A percentile compares a stretch with the other conserved stretches of the same genome.
phyloP scores from a whole-genome alignment of 1,140 invertebrate genomes.

The Caenorhabditis latens region DNA sequence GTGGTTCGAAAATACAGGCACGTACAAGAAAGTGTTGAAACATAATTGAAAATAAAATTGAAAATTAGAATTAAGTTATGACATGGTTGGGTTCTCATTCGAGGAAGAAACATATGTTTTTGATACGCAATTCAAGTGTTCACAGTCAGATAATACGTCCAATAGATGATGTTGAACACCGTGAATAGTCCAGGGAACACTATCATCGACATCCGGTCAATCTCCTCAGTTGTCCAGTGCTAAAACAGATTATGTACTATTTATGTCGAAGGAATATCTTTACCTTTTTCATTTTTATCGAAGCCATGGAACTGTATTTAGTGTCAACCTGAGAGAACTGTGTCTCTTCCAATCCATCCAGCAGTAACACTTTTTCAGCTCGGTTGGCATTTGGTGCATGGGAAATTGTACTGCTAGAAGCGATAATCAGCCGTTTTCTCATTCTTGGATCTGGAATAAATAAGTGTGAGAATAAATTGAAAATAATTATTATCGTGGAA shows the following conservation, averaged over 20 bases:
- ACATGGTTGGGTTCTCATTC: constrained; percentile 24
- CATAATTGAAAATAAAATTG: neutral
- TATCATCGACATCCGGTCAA: constrained; percentile 69
- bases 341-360: constrained; percentile 64
- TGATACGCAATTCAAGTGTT: neutral
- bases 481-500: neutral
- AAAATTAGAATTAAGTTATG: neutral
- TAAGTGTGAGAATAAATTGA: neutral
- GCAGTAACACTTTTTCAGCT: constrained; percentile 57
- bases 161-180: constrained; percentile 72
- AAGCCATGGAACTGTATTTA: constrained; percentile 11
- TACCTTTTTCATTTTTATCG: constrained; percentile 46
- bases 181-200: constrained; percentile 70
- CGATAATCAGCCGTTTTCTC: constrained; percentile 65
- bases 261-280: neutral
- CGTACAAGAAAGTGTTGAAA: neutral
- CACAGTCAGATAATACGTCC: constrained; percentile 69
- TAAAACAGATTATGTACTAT: neutral
- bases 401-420: constrained; percentile 32
- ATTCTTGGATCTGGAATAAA: constrained; percentile 57
- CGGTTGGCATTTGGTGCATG: constrained; percentile 3
- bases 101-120: neutral
- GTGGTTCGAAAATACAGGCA: constrained; percentile 49
- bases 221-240: constrained; percentile 69
- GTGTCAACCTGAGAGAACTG: constrained; percentile 60